Base-by-base conservation (phyloP, 2,113 vertebrate genomes). In the Pseudopodoces humilis region DNA sequence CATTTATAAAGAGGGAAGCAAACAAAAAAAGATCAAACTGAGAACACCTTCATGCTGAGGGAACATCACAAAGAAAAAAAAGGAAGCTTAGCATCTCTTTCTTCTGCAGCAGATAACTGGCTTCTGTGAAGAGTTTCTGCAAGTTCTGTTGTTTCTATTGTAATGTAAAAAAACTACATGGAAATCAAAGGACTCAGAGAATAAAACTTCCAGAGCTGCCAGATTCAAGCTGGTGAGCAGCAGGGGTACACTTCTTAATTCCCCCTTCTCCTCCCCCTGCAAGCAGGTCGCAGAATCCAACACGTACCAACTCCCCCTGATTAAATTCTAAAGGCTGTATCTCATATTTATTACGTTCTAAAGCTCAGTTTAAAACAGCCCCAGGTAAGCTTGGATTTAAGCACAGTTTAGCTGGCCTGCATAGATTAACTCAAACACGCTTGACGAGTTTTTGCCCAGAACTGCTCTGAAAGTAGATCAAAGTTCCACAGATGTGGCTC, bases 61-160 rank as follows among this genome's bases (percentile, higher is more conserved):
- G 69, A 82, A 22, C 37, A 70, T 94, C 72, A 70, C 0, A 60
- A 15, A 33, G 80, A 49, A 76, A 44, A 43, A 85, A 31, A 82
- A 90, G 76, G 52, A 24, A 69, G 79, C 33, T 80, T 81, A 53
- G 79, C 72, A 65, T 37, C 60, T 59, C 58, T 76, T 71, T 88
- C 84, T 71, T 96, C 96, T 79, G 18, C 92, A 76, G 91, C 77
- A 50, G 68, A n/a, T 39, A 91, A 39, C 23, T 72, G 70, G 27
- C 35, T 58, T 94, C 87, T 94, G n/a, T 86, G 72, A 90, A 89
- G 41, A 62, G 94, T 63, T 92, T 96, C 97, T 79, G 88, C 76
- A 71, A 82, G 53, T 25, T 97, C 96, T 52, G 50, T 37, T 68
- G 83, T 82, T 97, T 97, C 23, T 13, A 91, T 91, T 70, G 88